These are phyloP conservation scores for Cairina moschata DNA, from an alignment of 2,113 vertebrate genomes.

Conservation along the genomic window DNA sequence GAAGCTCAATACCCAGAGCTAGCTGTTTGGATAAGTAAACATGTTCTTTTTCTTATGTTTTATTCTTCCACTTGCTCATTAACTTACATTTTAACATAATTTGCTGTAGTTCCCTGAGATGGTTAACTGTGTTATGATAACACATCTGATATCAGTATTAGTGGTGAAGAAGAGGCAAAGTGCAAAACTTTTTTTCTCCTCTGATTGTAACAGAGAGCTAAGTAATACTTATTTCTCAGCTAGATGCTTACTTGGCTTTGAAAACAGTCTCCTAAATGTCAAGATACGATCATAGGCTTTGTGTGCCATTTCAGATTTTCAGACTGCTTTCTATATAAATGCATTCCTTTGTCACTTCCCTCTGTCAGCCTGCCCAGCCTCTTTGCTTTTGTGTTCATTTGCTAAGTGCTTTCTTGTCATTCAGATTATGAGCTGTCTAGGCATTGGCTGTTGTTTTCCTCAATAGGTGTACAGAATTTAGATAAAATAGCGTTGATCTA, in stretches of 20 bases:
- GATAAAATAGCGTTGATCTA: neutral
- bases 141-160: neutral
- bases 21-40: neutral
- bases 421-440: neutral
- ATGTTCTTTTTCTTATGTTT: neutral
- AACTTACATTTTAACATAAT: neutral
- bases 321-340: neutral
- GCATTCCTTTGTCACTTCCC: neutral
- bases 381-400: neutral
- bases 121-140: neutral
- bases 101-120: neutral
- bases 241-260: slow-evolving; percentile 19
- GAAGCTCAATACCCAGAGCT: neutral
- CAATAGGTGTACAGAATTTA: neutral
- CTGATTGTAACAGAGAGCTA: neutral
- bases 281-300: neutral
- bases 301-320: neutral
- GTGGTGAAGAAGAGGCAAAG: neutral
- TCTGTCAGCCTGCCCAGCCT: neutral
- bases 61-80: neutral
- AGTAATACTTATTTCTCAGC: neutral
- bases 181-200: neutral
- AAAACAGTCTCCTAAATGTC: slow-evolving; percentile 8
- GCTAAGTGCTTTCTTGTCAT: neutral
- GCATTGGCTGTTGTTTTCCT: neutral